phyloP scores from a whole-genome alignment of 2,797 vertebrate species.

The Sandelia bainsii region DNA sequence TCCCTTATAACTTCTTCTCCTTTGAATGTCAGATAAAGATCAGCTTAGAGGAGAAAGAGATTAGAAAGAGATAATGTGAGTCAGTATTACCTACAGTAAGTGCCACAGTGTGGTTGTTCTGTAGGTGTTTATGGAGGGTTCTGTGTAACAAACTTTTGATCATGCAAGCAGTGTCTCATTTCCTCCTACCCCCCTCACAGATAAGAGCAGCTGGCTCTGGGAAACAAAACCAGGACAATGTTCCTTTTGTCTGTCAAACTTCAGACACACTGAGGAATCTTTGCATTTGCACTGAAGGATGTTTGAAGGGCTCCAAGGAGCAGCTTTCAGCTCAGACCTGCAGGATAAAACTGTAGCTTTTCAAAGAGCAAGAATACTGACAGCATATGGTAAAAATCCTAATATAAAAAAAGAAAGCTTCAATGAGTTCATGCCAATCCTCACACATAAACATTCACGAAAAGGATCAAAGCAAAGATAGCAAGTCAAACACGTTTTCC shows the following conservation, averaged over 20 bases:
- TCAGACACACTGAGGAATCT: conserved; percentile 26
- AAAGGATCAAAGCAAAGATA: too few relatives aligned
- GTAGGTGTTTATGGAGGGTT: conserved; percentile 32
- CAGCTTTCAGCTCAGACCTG: not conserved
- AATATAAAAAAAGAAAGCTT: too few relatives aligned
- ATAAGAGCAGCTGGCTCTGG: conserved; percentile 53
- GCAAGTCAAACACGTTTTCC: too few relatives aligned
- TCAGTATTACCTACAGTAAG: conserved; percentile 31
- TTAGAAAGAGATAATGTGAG: conserved; percentile 27
- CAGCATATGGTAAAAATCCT: not conserved
- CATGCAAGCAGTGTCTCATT: conserved; percentile 46
- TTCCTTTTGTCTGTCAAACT: conserved; percentile 55
- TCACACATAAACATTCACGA: too few relatives aligned
- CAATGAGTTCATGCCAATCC: too few relatives aligned
- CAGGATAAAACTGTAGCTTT: not conserved
- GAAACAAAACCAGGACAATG: conserved; percentile 61
- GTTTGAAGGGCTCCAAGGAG: not conserved
- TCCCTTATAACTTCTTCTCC: not conserved
- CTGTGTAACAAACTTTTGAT: conserved; percentile 51
- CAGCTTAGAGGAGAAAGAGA: conserved; percentile 19
- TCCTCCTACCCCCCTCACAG: conserved; percentile 46
- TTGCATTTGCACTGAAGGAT: not conserved
- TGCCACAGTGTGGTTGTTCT: conserved; percentile 20
- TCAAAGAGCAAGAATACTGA: not conserved
- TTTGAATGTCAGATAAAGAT: conserved; percentile 19